Evolutionary conservation across 2,888 invertebrate genomes (phyloP).

Genomic region (Schizaphis graminum): DNA sequence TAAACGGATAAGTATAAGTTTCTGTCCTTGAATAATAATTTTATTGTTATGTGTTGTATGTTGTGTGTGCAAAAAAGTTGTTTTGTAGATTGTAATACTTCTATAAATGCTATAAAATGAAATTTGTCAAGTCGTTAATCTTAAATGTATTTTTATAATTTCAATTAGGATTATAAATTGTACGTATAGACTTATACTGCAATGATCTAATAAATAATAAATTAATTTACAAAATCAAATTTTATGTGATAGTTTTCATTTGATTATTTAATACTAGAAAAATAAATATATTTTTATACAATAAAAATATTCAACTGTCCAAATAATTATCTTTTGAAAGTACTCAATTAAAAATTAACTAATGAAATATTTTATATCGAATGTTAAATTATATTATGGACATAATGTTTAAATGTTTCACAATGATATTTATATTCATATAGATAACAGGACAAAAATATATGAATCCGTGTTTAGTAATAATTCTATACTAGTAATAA

Average conservation of each 20-base stretch:
- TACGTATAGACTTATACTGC: background rate
- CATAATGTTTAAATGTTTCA: background rate
- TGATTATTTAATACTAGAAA: background rate
- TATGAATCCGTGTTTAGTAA: background rate
- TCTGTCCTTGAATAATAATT: background rate
- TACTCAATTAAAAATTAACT: no score
- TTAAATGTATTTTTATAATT: background rate
- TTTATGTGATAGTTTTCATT: background rate
- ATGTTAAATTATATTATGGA: background rate
- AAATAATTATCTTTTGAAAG: background rate
- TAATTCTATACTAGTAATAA: background rate
- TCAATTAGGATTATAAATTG: conserved; percentile 12
- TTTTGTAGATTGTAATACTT: background rate
- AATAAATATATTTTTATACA: background rate
- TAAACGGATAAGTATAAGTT: background rate
- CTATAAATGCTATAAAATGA: background rate
- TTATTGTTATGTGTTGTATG: background rate
- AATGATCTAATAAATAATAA: background rate
- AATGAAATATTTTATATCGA: background rate
- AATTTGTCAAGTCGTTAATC: background rate
- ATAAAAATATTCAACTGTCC: background rate
- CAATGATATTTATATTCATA: background rate
- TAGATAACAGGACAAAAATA: background rate
- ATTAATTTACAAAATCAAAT: background rate
- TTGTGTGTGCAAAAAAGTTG: background rate